phyloP scores from a whole-genome alignment of 2,888 invertebrate species.

The Erebia ligea region DNA sequence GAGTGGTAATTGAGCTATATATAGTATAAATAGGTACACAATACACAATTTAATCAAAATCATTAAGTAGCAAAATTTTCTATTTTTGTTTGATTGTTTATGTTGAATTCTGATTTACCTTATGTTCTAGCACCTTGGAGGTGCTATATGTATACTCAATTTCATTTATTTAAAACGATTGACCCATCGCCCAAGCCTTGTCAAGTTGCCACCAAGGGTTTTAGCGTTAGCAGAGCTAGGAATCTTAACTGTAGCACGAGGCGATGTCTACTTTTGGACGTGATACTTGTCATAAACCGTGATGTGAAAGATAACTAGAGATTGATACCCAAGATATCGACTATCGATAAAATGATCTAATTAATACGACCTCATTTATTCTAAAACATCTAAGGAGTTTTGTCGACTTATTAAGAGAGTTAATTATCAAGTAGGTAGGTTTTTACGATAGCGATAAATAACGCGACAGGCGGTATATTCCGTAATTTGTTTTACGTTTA shows the following conservation, averaged over 20 bases:
- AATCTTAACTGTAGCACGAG: background rate
- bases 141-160: too few species aligned
- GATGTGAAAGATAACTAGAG: constrained; percentile 61
- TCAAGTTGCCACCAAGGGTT: background rate
- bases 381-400: constrained; percentile 20
- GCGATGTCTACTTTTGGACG: background rate
- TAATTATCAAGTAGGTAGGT: constrained; percentile 22
- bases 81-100: too few species aligned
- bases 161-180: too few species aligned
- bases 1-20: too few species aligned
- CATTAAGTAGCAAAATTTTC: too few species aligned
- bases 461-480: constrained; percentile 20
- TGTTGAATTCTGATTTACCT: too few species aligned
- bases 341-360: constrained; percentile 47
- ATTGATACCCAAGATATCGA: constrained; percentile 52
- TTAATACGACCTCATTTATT: constrained; percentile 27
- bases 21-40: too few species aligned
- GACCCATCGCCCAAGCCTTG: too few species aligned
- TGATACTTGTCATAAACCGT: constrained; percentile 39
- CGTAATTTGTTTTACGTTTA: constrained; percentile 18
- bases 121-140: too few species aligned
- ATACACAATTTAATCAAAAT: too few species aligned
- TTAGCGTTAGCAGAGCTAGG: background rate
- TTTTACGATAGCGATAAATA: constrained; percentile 29
- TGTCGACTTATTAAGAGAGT: constrained; percentile 19